phyloP scores from a whole-genome alignment of 2,888 invertebrate genomes.

The Timema podura region DNA sequence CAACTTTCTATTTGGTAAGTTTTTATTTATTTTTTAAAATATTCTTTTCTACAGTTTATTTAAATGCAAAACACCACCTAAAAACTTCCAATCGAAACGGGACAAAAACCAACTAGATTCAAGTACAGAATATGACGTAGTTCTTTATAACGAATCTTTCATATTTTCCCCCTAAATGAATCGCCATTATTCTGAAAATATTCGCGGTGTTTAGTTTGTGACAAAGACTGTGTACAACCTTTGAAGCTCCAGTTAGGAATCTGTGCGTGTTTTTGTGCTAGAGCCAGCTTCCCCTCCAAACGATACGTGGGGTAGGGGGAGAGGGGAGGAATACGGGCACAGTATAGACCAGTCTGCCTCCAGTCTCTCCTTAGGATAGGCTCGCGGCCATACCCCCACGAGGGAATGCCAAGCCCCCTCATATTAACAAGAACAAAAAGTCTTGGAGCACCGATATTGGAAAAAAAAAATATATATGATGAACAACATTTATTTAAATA shows the following conservation, averaged over 20 bases:
- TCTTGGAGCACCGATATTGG: too few relatives aligned
- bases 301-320: background rate
- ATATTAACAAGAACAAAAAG: too few relatives aligned
- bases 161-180: too few relatives aligned
- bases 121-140: too few relatives aligned
- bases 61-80: slow-evolving; percentile 1
- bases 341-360: background rate
- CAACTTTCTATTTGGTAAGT: background rate
- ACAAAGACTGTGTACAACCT: slow-evolving; percentile 17
- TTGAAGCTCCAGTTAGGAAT: background rate
- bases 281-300: background rate
- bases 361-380: too few relatives aligned
- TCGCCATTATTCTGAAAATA: too few relatives aligned
- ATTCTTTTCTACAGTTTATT: slow-evolving; percentile 14
- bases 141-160: too few relatives aligned
- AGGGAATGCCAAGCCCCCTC: too few relatives aligned
- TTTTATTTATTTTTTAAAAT: background rate
- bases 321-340: background rate
- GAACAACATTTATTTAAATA: too few relatives aligned
- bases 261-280: too few relatives aligned
- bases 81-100: background rate
- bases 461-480: too few relatives aligned
- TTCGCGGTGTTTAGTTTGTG: background rate
- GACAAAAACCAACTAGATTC: background rate
- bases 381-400: too few relatives aligned